Evolutionary conservation across 2,113 vertebrate genomes (phyloP).

Genomic region (Catharus bicknelli): DNA sequence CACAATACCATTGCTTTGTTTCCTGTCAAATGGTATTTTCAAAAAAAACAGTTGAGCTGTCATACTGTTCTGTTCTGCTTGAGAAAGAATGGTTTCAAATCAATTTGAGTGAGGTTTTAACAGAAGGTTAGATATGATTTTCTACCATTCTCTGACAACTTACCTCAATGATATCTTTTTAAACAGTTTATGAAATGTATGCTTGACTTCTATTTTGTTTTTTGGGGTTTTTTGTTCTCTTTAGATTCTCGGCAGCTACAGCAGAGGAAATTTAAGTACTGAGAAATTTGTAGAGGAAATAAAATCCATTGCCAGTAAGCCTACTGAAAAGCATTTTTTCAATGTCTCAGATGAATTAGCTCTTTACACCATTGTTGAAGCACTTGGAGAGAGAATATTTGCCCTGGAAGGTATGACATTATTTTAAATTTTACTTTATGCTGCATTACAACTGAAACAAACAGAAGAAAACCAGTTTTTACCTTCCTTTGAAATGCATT

Average conservation of each 20-base stretch:
- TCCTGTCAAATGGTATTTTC: neutral
- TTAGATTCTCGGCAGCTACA: slow-evolving; percentile 94
- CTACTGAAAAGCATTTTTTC: slow-evolving; percentile 92
- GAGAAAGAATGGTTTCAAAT: neutral
- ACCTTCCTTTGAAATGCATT: neutral
- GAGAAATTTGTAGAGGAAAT: slow-evolving; percentile 92
- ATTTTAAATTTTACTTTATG: neutral
- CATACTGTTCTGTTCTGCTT: neutral
- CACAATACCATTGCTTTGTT: neutral
- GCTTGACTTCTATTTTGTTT: neutral
- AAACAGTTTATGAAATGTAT: neutral
- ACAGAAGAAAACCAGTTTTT: neutral
- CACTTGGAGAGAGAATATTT: slow-evolving; percentile 92
- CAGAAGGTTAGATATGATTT: neutral
- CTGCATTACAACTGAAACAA: neutral
- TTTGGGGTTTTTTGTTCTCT: neutral
- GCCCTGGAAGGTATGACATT: slow-evolving; percentile 88
- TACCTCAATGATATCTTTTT: neutral
- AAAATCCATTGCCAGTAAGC: slow-evolving; percentile 86
- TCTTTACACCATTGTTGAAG: slow-evolving; percentile 87
- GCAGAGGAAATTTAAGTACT: slow-evolving; percentile 86
- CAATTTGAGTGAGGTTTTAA: neutral
- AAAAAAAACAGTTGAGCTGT: neutral
- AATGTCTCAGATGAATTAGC: slow-evolving; percentile 94
- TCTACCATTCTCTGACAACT: neutral